phyloP scores from a whole-genome alignment of 1,140 invertebrate genomes.

The Campoletis sonorensis region DNA sequence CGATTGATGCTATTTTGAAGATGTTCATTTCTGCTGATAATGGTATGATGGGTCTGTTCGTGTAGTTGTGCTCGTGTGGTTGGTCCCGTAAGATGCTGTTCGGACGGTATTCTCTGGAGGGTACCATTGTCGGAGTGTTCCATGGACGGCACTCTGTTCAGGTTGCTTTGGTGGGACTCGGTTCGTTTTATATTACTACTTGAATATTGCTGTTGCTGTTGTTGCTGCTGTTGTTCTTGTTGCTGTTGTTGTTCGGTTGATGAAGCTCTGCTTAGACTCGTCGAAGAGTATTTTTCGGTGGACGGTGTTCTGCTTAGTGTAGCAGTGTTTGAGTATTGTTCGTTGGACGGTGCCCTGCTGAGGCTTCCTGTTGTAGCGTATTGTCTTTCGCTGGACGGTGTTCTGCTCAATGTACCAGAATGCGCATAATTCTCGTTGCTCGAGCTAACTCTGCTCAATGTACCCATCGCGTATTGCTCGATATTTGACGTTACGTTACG shows the following conservation, averaged over 20 bases:
- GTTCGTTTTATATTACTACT: slow-evolving; percentile 51
- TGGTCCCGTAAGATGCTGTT: slow-evolving; percentile 58
- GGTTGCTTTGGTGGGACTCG: slow-evolving; percentile 66
- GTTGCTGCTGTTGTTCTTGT: slow-evolving; percentile 4
- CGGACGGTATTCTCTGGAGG: slow-evolving; percentile 74
- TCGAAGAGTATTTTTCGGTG: slow-evolving; percentile 63
- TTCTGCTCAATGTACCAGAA: slow-evolving; percentile 60
- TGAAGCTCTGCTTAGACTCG: slow-evolving; percentile 59
- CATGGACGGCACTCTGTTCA: slow-evolving; percentile 72
- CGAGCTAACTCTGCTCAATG: slow-evolving; percentile 47
- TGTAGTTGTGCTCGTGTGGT: slow-evolving; percentile 54
- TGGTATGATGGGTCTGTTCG: slow-evolving; percentile 50
- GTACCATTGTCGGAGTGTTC: slow-evolving; percentile 60
- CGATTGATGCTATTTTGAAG: slow-evolving; percentile 63
- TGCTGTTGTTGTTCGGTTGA: slow-evolving; percentile 53
- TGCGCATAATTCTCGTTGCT: slow-evolving; percentile 45
- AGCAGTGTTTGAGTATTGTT: slow-evolving; percentile 48
- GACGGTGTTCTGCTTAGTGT: slow-evolving; percentile 64
- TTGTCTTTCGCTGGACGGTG: slow-evolving; percentile 63
- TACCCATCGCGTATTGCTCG: slow-evolving; percentile 28
- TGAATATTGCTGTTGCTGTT: slow-evolving; percentile 49
- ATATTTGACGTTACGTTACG: not conserved
- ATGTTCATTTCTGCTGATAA: slow-evolving; percentile 62
- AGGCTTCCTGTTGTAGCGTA: slow-evolving; percentile 57
- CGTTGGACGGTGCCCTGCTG: slow-evolving; percentile 60